A percentile compares a stretch with the other conserved stretches of the same genome.
Conservation (phyloP, 1,140 invertebrate genomes). For the Maconellicoccus hirsutus region DNA sequence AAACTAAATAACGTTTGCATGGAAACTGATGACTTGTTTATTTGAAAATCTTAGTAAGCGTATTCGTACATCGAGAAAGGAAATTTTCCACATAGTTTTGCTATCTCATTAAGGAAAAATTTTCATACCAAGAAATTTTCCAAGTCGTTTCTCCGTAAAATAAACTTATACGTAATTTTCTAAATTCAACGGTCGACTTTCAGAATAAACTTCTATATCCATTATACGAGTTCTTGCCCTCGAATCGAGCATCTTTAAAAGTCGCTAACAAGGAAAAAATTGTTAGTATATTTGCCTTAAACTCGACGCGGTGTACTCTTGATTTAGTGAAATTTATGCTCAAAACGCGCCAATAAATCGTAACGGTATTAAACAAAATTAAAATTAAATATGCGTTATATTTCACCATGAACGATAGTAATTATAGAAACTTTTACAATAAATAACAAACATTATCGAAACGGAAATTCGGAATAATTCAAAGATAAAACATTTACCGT, state of each 20-base stretch:
- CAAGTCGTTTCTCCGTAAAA: too few species aligned
- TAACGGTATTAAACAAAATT: neutral
- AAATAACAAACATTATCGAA: conserved; percentile 5
- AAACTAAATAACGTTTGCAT: too few species aligned
- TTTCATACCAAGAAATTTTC: too few species aligned
- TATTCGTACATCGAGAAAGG: too few species aligned
- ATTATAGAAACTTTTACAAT: conserved; percentile 1
- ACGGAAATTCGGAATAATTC: conserved; percentile 3
- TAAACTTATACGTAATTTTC: too few species aligned
- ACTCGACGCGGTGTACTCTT: neutral
- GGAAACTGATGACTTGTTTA: too few species aligned
- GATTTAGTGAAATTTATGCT: neutral
- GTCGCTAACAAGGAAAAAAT: too few species aligned
- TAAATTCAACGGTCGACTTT: too few species aligned
- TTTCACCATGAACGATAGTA: neutral
- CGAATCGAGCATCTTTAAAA: too few species aligned
- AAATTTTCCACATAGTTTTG: too few species aligned
- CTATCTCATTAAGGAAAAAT: too few species aligned
- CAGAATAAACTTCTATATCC: neutral
- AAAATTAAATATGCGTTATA: neutral
- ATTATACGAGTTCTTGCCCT: neutral
- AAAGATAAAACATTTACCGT: neutral
- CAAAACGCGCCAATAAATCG: conserved; percentile 2
- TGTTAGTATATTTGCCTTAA: neutral
- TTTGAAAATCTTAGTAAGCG: too few species aligned